Base-by-base conservation (phyloP, 2,113 vertebrate species). In the Pelusios castaneus region DNA sequence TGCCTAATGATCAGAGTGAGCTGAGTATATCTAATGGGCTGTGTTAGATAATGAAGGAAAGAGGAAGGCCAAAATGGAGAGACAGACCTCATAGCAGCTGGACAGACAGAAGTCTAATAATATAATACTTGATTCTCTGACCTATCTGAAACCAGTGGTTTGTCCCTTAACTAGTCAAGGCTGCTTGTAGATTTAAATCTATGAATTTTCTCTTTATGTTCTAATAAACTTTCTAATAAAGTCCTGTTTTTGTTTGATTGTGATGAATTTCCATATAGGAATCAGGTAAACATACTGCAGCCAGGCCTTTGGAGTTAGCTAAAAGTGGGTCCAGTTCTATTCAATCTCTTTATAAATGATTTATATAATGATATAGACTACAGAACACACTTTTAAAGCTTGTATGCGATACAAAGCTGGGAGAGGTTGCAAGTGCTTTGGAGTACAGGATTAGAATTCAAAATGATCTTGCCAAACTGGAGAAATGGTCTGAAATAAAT, bases 1-100 rank as follows among this genome's bases (percentile, higher is more conserved):
- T 5, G 31, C 11, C 58, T 34, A 60, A 34, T 34, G 12, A 60
- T 60, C 5, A 34, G 29, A 31, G 21, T 2, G 2, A 87, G 21
- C 4, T 0, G 0, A 21, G 60, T 67, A 25, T 34, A 43, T 75
- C 78, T 82, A 88, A 14, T 84, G 0, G 43, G 45, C 31, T 34
- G 13, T 82, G 12, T 70, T n/a, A 89, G 8, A 73, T 54, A 84
- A 88, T 86, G 63, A 77, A 86, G 22, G 87, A 45, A 84, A 89
- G 90, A 92, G 5, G 10, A 86, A 80, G 82, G 12, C 17, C 12
- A 19, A 52, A 80, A 84, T 3, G 82, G 14, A 45, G 1, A 43
- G 41, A 24, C 81, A 90, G 13, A 88, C 2, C 49, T 75, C 47
- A 3, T 34, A 55, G 75, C 51, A 85, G 3, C 58, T 43, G 80